Conservation (phyloP, 2,113 vertebrate genomes). For the Holacanthus passer region DNA sequence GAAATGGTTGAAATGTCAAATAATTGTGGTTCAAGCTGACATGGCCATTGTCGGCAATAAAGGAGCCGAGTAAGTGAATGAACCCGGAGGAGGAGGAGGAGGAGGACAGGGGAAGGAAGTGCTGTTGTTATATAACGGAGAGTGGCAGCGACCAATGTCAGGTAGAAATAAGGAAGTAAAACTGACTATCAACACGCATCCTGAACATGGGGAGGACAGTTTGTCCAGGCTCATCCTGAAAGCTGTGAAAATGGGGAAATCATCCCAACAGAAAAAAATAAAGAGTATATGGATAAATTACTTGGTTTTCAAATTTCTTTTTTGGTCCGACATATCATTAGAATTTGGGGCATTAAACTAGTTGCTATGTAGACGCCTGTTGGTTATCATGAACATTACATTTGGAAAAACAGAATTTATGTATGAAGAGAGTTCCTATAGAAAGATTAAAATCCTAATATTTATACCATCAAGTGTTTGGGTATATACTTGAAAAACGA, state of each 20-base stretch:
- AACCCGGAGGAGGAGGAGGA: background rate
- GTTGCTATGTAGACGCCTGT: background rate
- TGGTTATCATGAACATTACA: too few species aligned
- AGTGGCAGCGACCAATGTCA: conserved; percentile 1
- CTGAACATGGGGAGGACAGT: conserved; percentile 12
- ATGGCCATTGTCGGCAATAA: background rate
- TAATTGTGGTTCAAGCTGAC: background rate
- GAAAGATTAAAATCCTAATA: too few species aligned
- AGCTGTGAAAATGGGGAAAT: background rate
- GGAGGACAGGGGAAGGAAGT: conserved; percentile 42
- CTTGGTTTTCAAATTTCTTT: background rate
- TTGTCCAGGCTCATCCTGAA: background rate
- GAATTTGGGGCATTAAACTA: background rate
- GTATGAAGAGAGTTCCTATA: too few species aligned
- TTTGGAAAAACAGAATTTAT: too few species aligned
- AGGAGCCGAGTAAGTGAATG: conserved; percentile 16
- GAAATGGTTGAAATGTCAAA: conserved; percentile 9
- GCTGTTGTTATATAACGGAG: conserved; percentile 41
- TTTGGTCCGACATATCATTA: background rate
- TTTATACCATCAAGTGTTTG: too few species aligned
- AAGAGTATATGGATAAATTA: background rate
- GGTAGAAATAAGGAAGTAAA: conserved; percentile 66
- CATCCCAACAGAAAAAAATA: background rate
- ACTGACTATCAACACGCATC: conserved; percentile 26
- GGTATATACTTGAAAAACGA: too few species aligned